phyloP scores from a whole-genome alignment of 1,140 invertebrate species.

The Cydia fagiglandana region DNA sequence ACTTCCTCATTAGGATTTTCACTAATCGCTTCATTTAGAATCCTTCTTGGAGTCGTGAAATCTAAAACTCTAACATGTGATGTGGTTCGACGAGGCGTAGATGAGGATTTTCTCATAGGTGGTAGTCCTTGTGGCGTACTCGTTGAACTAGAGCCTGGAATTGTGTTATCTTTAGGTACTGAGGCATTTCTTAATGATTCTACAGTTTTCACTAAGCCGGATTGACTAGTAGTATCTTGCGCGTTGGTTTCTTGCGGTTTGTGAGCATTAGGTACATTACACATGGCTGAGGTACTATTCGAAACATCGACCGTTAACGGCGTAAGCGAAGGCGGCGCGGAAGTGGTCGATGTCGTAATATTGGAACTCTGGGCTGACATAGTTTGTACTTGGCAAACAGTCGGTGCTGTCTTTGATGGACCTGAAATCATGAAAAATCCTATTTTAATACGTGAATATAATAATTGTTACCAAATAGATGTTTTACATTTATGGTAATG shows the following conservation, averaged over 20 bases:
- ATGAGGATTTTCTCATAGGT: slow-evolving; percentile 63
- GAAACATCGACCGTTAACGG: slow-evolving; percentile 59
- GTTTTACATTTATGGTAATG: too few relatives aligned
- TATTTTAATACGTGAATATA: too few relatives aligned
- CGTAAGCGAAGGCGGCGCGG: slow-evolving; percentile 36
- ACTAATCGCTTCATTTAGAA: slow-evolving; percentile 58
- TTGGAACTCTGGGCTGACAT: slow-evolving; percentile 34
- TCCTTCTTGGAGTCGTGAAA: slow-evolving; percentile 68
- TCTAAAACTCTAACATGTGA: slow-evolving; percentile 71
- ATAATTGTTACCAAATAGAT: too few relatives aligned
- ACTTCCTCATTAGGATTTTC: slow-evolving; percentile 44
- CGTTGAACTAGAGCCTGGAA: slow-evolving; percentile 41
- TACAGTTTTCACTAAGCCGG: slow-evolving; percentile 53
- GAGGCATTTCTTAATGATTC: slow-evolving; percentile 56
- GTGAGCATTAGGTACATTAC: background rate
- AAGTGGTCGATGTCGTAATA: slow-evolving; percentile 36
- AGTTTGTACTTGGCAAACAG: slow-evolving; percentile 16
- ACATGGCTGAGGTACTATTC: slow-evolving; percentile 31
- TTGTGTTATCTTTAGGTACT: slow-evolving; percentile 57
- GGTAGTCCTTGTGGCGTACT: slow-evolving; percentile 61
- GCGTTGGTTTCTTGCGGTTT: background rate
- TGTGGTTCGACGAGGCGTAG: slow-evolving; percentile 61
- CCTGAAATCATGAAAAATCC: slow-evolving; percentile 33
- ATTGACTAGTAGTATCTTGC: slow-evolving; percentile 37
- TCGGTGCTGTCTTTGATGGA: slow-evolving; percentile 29